Evolutionary conservation across 1,140 invertebrate genomes (phyloP), one percentile per base, ranked within the genome.

Genomic region (Pissodes strobi): DNA sequence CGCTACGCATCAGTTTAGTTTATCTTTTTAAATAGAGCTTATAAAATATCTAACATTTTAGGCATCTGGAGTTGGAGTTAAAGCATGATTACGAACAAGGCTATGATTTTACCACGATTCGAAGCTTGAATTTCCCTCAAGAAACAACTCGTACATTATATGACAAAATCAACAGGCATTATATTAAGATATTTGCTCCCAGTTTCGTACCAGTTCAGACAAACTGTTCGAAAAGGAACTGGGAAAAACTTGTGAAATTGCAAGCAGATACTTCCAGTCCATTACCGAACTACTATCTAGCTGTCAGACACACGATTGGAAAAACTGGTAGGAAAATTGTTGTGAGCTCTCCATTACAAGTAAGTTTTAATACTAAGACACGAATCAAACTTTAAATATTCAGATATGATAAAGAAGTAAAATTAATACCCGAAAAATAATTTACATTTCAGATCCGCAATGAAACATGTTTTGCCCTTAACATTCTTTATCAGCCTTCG

Each of bases 281-380:
- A 4, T 45, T 38, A 9, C 59, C 69, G 22, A 71, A 58, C 12
- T 76, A 76, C 41, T 69, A 75, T 55, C 64, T 77, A 18, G 68
- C 73, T 22, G 74, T 70, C 8, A 75, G 68, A 45, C 73, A 74
- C 60, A 69, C 18, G 5, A 72, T 76, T 23, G 69, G 69, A 13
- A 76, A 72, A 70, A 65, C 57, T 17, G 75, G 75, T 6, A 67
- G 74, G 43, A 69, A 66, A 19, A 55, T 77, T 17, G 59, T 69
- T n/a, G 82, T 92, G 6, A 78, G 87, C 68, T 92, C 91, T 18
- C 91, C 91, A 1, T 75, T 93, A 17, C 87, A 90, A 85, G 90
- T 91, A 79, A 77, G 18, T 13, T 5, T n/a, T 17, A 6, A 39
- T 39, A 39, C n/a, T n/a, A n/a, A n/a, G n/a, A n/a, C n/a, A n/a